Percentiles rank a stretch among this genome's conserved stretches.
phyloP scores from a whole-genome alignment of 2,113 vertebrate genomes.

The Lamprologus ornatipinnis region DNA sequence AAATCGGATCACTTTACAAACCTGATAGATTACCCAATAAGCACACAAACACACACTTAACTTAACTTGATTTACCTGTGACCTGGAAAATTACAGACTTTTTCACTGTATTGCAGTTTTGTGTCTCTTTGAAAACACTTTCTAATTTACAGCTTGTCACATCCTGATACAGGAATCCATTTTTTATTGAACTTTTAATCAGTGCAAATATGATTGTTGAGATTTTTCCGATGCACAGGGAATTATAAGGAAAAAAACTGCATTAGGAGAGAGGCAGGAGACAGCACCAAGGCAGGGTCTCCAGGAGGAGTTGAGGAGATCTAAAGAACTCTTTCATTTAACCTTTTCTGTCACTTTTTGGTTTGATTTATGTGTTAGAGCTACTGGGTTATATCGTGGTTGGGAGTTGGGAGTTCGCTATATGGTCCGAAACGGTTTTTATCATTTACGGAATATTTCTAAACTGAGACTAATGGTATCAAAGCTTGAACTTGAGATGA shows the following conservation, averaged over 20 bases:
- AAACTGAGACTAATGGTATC: too few relatives aligned
- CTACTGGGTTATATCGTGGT: not conserved
- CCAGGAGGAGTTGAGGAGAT: not conserved
- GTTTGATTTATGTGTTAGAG: not conserved
- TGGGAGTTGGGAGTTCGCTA: not conserved
- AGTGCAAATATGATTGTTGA: not conserved
- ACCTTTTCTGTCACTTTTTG: fast-evolving
- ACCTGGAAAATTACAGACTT: not conserved
- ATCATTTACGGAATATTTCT: fast-evolving
- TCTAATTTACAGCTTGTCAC: not conserved
- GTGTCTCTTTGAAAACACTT: not conserved
- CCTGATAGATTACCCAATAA: not conserved
- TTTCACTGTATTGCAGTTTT: not conserved
- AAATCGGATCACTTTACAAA: not conserved
- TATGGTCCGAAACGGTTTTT: not conserved
- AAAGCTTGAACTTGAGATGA: too few relatives aligned
- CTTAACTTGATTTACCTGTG: not conserved
- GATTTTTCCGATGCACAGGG: not conserved
- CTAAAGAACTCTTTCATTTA: fast-evolving
- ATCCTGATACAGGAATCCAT: not conserved
- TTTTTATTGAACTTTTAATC: not conserved
- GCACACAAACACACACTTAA: not conserved
- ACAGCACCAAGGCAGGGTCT: fast-evolving
- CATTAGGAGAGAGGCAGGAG: fast-evolving
- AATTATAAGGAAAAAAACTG: not conserved